Conservation (phyloP, 2,797 vertebrate genomes). For the Lithobates sylvaticus region DNA sequence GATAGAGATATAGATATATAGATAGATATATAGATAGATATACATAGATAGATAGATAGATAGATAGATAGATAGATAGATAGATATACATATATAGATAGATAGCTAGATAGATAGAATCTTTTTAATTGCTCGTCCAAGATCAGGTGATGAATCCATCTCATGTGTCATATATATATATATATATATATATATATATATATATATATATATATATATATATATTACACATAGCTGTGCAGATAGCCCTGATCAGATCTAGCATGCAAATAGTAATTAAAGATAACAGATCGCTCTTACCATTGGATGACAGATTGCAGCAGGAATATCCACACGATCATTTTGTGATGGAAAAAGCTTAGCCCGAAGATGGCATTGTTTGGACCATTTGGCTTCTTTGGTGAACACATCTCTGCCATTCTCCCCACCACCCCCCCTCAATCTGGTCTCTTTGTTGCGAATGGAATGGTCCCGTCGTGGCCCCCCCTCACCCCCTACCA, state of each 20-base stretch:
- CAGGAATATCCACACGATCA: constrained; percentile 89
- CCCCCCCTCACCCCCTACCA: constrained; percentile 77
- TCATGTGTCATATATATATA: not conserved
- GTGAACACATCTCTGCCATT: constrained; percentile 80
- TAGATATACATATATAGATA: no score
- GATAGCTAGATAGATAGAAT: no score
- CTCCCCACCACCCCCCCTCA: constrained; percentile 62
- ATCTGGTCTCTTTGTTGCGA: constrained; percentile 77
- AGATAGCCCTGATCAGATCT: not conserved
- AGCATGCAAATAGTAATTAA: constrained; percentile 8
- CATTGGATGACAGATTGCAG: constrained; percentile 82
- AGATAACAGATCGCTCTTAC: constrained; percentile 68
- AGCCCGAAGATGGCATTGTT: constrained; percentile 82
- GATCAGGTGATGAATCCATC: no score
- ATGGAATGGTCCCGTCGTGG: constrained; percentile 82
- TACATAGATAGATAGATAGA: no score
- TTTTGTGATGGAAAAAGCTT: constrained; percentile 83
- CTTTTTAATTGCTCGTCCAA: no score
- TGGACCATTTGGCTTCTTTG: constrained; percentile 81
- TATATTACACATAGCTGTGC: not conserved
- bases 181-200: constrained; percentile 5
- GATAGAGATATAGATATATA: not conserved
- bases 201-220: constrained; percentile 12
- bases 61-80: no score
- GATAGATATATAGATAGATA: not conserved